Base-by-base conservation (phyloP, 2,113 vertebrate species). In the Caretta caretta region DNA sequence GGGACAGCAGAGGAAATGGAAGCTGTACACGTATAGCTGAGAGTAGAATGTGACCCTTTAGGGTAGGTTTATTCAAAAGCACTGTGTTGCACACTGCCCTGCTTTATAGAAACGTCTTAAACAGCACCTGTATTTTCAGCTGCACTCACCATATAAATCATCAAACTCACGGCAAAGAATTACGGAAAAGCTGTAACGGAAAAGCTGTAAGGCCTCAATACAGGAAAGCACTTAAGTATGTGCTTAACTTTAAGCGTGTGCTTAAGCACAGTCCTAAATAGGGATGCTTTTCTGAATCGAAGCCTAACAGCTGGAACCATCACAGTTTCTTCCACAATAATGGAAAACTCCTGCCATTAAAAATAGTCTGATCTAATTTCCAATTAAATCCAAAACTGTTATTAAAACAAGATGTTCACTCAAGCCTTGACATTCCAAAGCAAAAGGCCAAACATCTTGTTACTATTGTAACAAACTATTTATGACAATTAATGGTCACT, bases 201-300 rank as follows among this genome's bases (percentile, higher is more conserved):
- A 96, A 96, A 94, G 50, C 90, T 94, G 89, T 65, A 46, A 84
- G 92, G 80, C 20, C 84, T 92, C 83, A 91, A 62, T 35, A 56
- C 38, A 83, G 62, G 65, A 51, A 75, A 83, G 50, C 29, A 87
- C 65, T 75, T 49, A 87, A 92, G 38, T 24, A 25, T 31, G 20
- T 72, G 27, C 38, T 50, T 25, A 53, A 81, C 6, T n/a, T 80
- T 88, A 53, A 54, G 72, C 75, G 80, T 16, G 9, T 86, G 53
- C 84, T 84, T 94, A 93, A 90, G 50, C 88, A 51, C 20, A 88
- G 87, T 94, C 17, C 51, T 84, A 65, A 94, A 31, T 10, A 82
- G 10, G 11, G 65, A 24, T 69, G 7, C 80, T 95, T 93, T 85
- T 89, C 62, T 90, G 87, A 82, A 51, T 59, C 83, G 75, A 57